Evolutionary conservation across 2,888 invertebrate species (phyloP).

Genomic region (Laothoe populi): DNA sequence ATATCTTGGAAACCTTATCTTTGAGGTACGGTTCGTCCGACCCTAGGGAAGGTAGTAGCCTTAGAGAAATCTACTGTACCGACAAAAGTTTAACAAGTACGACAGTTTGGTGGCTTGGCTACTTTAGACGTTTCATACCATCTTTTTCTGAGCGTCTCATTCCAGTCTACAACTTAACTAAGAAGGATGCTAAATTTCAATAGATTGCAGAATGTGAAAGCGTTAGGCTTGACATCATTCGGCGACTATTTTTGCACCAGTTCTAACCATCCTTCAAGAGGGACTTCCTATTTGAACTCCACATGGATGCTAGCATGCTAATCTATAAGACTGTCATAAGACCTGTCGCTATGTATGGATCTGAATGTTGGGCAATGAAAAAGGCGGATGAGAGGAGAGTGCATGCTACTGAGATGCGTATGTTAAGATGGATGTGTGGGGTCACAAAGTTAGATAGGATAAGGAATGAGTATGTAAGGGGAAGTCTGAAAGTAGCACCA

Average conservation of each 20-base stretch:
- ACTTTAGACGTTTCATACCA: slow-evolving; percentile 35
- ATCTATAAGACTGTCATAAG: too few species aligned
- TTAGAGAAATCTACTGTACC: slow-evolving; percentile 43
- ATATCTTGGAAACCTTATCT: slow-evolving; percentile 42
- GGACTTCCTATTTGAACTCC: slow-evolving; percentile 34
- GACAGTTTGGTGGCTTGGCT: slow-evolving; percentile 39
- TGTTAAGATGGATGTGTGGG: too few species aligned
- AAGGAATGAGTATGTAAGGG: too few species aligned
- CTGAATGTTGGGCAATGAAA: too few species aligned
- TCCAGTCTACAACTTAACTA: slow-evolving; percentile 43
- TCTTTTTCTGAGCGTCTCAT: slow-evolving; percentile 33
- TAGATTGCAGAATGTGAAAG: slow-evolving; percentile 36
- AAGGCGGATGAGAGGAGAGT: too few species aligned
- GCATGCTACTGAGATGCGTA: too few species aligned
- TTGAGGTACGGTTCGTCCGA: slow-evolving; percentile 43
- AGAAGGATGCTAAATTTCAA: slow-evolving; percentile 35
- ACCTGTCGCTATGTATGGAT: too few species aligned
- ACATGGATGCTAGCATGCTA: slow-evolving; percentile 45
- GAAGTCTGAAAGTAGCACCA: too few species aligned
- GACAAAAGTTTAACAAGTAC: slow-evolving; percentile 38
- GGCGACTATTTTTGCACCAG: slow-evolving; percentile 35
- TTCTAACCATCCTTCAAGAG: slow-evolving; percentile 40
- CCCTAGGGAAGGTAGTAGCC: slow-evolving; percentile 44
- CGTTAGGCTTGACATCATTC: slow-evolving; percentile 28
- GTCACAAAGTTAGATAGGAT: too few species aligned